phyloP scores from a whole-genome alignment of 2,888 invertebrate genomes.

The Synanthedon andrenaeformis region DNA sequence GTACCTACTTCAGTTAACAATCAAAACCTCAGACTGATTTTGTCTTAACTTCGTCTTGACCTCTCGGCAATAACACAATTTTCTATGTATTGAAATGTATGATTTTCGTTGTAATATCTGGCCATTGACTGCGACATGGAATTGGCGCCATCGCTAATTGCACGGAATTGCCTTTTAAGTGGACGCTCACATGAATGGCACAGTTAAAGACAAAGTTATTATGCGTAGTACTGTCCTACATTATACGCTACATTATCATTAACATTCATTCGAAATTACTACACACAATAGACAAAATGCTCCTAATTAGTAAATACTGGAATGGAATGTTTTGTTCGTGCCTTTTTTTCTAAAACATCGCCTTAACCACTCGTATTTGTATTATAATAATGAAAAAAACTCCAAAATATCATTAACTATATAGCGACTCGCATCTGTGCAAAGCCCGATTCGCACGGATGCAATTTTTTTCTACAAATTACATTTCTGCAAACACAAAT shows the following conservation, averaged over 20 bases:
- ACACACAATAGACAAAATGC: background rate
- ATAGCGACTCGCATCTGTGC: too few species aligned
- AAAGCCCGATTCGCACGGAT: too few species aligned
- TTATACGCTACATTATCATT: constrained; percentile 18
- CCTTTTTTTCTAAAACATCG: too few species aligned
- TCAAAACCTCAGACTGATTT: too few species aligned
- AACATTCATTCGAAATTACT: constrained; percentile 14
- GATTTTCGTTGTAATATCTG: background rate
- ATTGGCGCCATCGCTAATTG: constrained; percentile 52
- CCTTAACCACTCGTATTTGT: too few species aligned
- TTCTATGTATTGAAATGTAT: background rate
- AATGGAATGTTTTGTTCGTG: background rate
- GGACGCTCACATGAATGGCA: constrained; percentile 28
- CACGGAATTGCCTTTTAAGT: constrained; percentile 39
- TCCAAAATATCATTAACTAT: too few species aligned
- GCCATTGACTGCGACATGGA: constrained; percentile 10
- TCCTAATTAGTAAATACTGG: constrained; percentile 1
- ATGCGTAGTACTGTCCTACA: constrained; percentile 21
- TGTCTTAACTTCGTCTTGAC: background rate
- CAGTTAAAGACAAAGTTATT: constrained; percentile 32
- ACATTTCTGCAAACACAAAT: too few species aligned
- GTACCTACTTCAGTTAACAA: too few species aligned
- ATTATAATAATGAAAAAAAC: too few species aligned
- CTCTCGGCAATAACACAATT: background rate
- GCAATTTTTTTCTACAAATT: too few species aligned